A percentile compares a stretch with the other conserved stretches of the same genome.
These are phyloP conservation scores for Lagopus muta DNA, from an alignment of 2,113 vertebrate genomes.

Conservation along the genomic window DNA sequence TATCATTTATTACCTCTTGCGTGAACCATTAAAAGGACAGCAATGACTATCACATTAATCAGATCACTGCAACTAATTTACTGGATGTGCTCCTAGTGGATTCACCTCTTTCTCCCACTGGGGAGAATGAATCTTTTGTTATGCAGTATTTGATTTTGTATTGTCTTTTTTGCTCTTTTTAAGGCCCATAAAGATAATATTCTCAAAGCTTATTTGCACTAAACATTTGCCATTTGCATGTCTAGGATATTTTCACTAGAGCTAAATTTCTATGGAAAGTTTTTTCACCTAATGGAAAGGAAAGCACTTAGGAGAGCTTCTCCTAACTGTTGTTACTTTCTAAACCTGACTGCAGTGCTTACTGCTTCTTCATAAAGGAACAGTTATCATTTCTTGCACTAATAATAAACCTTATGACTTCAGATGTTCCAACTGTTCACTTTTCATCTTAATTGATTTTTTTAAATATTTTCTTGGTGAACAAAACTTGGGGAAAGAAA, in stretches of 20 bases:
- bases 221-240: not conserved
- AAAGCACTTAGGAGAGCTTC: not conserved
- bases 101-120: not conserved
- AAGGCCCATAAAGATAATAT: not conserved
- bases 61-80: not conserved
- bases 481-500: not conserved
- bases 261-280: rapidly evolving
- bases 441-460: not conserved
- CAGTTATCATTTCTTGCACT: not conserved
- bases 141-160: no score
- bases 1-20: not conserved
- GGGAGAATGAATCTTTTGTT: not conserved
- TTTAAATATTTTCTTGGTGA: not conserved
- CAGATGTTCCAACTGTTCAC: not conserved
- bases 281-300: not conserved
- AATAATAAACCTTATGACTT: not conserved
- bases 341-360: not conserved
- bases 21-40: not conserved
- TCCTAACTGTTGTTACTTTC: not conserved
- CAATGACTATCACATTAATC: not conserved
- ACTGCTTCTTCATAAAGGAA: not conserved
- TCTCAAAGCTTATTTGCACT: not conserved
- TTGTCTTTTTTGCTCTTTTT: not conserved
- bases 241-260: not conserved
- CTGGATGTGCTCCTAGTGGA: not conserved